These are phyloP conservation scores for Endomychus coccineus DNA, from an alignment of 2,888 invertebrate species.

Conservation along the genomic window DNA sequence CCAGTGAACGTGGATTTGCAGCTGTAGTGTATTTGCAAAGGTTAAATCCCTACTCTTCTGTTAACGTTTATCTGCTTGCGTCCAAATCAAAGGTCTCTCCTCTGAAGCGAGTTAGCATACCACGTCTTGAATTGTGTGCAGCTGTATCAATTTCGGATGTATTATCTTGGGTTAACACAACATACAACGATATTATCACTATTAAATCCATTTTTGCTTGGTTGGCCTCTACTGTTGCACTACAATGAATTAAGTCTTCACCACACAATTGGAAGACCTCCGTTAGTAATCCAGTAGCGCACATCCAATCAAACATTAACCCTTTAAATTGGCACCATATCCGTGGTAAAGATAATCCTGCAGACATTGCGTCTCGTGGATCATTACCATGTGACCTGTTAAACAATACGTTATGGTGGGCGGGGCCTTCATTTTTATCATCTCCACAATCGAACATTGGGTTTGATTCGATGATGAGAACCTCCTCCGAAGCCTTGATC, in stretches of 20 bases:
- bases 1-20: slow-evolving; percentile 8
- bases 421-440: too few species aligned
- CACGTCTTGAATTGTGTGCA: too few species aligned
- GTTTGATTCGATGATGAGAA: too few species aligned
- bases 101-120: too few species aligned
- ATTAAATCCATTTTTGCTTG: slow-evolving; percentile 1
- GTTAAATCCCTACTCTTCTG: neutral
- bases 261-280: slow-evolving; percentile 7
- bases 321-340: neutral
- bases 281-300: slow-evolving; percentile 2
- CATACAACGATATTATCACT: too few species aligned
- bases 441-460: too few species aligned
- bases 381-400: neutral
- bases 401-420: too few species aligned
- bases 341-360: neutral
- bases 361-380: neutral
- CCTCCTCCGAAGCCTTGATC: too few species aligned
- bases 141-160: too few species aligned
- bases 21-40: slow-evolving; percentile 1
- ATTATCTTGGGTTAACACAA: too few species aligned
- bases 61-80: neutral
- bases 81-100: slow-evolving; percentile 3
- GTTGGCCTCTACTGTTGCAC: slow-evolving; percentile 5
- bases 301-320: neutral
- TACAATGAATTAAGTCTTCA: slow-evolving; percentile 4